These are phyloP conservation scores for Tautogolabrus adspersus DNA, from an alignment of 2,113 vertebrate species.

Conservation along the genomic window DNA sequence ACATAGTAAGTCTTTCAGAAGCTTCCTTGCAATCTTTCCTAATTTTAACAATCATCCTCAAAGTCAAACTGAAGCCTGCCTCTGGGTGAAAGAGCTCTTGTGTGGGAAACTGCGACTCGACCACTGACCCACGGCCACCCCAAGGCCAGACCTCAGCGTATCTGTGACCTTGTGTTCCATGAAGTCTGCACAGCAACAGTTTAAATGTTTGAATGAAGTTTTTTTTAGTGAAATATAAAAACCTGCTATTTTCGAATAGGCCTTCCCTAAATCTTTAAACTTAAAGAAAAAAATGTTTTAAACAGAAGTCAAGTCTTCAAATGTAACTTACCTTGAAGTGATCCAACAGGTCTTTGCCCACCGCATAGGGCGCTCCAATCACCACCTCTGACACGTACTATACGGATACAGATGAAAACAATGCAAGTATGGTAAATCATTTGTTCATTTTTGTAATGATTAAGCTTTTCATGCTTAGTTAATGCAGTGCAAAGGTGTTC, in stretches of 20 bases:
- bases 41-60: background rate
- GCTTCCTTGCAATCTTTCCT: background rate
- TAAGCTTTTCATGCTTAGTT: background rate
- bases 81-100: background rate
- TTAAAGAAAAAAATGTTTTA: background rate
- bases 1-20: background rate
- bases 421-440: background rate
- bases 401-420: slow-evolving; percentile 1
- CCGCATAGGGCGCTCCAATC: slow-evolving; percentile 94
- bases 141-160: too few species aligned
- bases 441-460: background rate
- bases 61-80: background rate
- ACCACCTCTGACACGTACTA: slow-evolving; percentile 98
- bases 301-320: background rate
- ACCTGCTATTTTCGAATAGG: too few species aligned
- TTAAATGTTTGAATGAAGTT: too few species aligned
- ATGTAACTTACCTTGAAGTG: slow-evolving; percentile 91
- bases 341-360: slow-evolving; percentile 93
- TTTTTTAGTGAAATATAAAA: too few species aligned
- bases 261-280: background rate
- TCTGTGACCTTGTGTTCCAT: too few species aligned
- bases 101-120: background rate
- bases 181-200: too few species aligned
- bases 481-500: too few species aligned
- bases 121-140: too few species aligned